Base-by-base conservation (phyloP, 1,140 invertebrate genomes). In the Bradynema listronoti region DNA sequence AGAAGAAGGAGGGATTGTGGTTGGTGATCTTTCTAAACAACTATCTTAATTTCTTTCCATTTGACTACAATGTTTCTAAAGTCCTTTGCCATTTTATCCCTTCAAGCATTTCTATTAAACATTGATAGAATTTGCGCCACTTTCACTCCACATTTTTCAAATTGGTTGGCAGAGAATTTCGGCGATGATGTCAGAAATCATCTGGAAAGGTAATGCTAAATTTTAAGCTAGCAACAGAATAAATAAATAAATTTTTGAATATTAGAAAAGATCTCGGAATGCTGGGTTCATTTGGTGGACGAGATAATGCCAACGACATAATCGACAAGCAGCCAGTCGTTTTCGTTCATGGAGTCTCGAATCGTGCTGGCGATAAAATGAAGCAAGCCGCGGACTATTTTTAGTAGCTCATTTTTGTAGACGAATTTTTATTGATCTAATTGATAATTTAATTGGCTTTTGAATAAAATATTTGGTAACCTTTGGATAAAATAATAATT, bases 281-380 rank as follows among this genome's bases (percentile, higher is more conserved):
- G 6, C 53, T 49, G 16, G 73, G 73, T 6, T 72, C 68, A 0
- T 75, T 75, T 42, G 73, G 73, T 27, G 73, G 73, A 36, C 66
- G 60, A 39, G 53, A 52, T n/a, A 39, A 39, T 22, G 11, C 43
- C 19, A 49, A 56, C n/a, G 71, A 75, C 36, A 33, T 45, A 19
- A 22, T 77, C 19, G 49, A 25, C 0, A 56, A 66, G n/a, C 74
- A 75, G 39, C 73, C 73, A 7, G 69, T 75, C 2, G 58, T 75
- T 42, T 78, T 75, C 52, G 74, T 75, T 39, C 59, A 76, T 61
- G 71, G 73, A 34, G 73, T 77, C 6, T 64, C 62, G 11, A 67
- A 75, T 53, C 59, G 56, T 7, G 73, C 73, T 34, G 71, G 74
- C 16, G 75, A 75, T 41, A 71, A 66, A 47, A 75, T 75, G 66